Evolutionary conservation across 2,888 invertebrate species (phyloP), one percentile per base, ranked within the genome.

Genomic region (Amaurobius ferox): DNA sequence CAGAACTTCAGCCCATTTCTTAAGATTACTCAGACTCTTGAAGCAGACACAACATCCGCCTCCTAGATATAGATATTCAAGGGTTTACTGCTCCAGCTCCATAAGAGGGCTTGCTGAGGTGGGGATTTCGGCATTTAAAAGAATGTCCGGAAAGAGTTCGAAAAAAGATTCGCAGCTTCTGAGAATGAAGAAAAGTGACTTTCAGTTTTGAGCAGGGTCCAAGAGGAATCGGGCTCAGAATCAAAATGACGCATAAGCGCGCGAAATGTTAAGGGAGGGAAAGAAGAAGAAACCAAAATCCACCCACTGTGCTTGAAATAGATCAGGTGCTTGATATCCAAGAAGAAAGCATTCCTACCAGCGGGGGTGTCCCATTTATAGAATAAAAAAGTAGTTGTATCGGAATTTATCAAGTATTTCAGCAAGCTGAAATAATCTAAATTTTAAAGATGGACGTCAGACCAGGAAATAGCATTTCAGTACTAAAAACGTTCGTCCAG

Each of bases 231-330:
- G 77, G 77, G 83, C 83, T 40, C 35, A 32, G 26, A 55, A 72
- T 67, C 83, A 85, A 77, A 67, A 77, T 85, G 77, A 85, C 77
- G 64, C 77, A 77, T 55, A 16, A n/a, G 30, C 6, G 55, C 35
- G 64, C 16, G 11, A 30, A 30, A 64, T 64, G 29, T 13, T 29
- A 30, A 48, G 23, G 48, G n/a, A 16, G 26, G 61, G 0, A 70
- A 32, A 30, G 28, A 40, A 40, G n/a, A 16, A 32, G 62, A 28
- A 64, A 62, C 29, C 29, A 29, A 73, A 35, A 28, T 48, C 64
- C 81, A 64, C 81, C 68, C 64, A 35, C 81, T 13, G 28, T 29
- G 35, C 76, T 73, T 30, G 61, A 85, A 85, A 85, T 85, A 85
- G 83, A 72, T 77, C n/a, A n/a, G 29, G 55, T 61, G 61, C 26